Conservation (phyloP, 2,113 vertebrate genomes). For the Catagonus wagneri region DNA sequence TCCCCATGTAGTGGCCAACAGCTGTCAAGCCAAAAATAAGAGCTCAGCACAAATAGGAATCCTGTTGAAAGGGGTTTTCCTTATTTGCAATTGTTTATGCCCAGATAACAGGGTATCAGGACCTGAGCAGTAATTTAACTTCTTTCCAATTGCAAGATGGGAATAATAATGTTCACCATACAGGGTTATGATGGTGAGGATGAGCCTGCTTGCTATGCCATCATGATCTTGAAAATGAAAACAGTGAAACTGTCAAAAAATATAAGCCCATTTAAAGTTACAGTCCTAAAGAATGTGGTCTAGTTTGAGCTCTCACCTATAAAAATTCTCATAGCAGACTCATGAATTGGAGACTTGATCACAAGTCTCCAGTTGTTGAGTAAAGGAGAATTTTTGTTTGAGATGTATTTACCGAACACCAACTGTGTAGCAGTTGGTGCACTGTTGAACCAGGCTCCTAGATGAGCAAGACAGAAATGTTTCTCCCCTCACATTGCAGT, state of each 20-base stretch:
- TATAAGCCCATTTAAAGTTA: neutral
- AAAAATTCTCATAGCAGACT: neutral
- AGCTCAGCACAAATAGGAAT: neutral
- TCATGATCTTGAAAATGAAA: neutral
- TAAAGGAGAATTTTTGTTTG: neutral
- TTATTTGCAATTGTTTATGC: neutral
- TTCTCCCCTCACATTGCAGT: neutral
- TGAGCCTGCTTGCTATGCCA: neutral
- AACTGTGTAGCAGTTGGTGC: neutral
- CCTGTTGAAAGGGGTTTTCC: neutral
- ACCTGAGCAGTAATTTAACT: neutral
- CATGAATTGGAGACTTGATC: neutral
- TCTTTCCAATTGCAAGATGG: neutral
- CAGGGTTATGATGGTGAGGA: neutral
- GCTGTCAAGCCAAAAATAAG: slow-evolving; percentile 17
- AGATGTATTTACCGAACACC: neutral
- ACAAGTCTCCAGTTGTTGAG: too few species aligned
- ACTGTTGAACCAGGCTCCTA: neutral
- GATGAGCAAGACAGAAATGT: neutral
- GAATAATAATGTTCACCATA: neutral
- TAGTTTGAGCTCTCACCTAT: neutral
- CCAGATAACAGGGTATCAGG: neutral
- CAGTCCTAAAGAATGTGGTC: neutral
- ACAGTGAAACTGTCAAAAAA: neutral
- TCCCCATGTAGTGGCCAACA: neutral